Evolutionary conservation across 2,888 invertebrate genomes (phyloP).

Genomic region (Congeria kusceri): DNA sequence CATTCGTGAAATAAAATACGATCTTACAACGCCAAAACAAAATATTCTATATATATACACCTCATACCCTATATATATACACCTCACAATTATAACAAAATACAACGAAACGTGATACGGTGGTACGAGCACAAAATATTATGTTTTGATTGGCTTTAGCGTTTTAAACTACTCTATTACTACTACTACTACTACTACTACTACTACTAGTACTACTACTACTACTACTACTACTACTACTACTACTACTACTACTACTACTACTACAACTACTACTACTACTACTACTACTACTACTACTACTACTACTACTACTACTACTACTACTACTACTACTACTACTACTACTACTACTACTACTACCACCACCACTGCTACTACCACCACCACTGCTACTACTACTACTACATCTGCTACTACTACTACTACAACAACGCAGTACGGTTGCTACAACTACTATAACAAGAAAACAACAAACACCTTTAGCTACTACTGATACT

Average conservation of each 20-base stretch:
- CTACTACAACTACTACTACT: conserved; percentile 10
- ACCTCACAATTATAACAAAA: too few species aligned
- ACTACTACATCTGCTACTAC: too few species aligned
- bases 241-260: conserved; percentile 9
- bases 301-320: conserved; percentile 15
- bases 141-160: too few species aligned
- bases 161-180: too few species aligned
- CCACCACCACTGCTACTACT: too few species aligned
- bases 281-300: conserved; percentile 7
- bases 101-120: too few species aligned
- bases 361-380: background rate
- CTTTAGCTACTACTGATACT: too few species aligned
- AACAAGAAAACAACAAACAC: too few species aligned
- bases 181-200: background rate
- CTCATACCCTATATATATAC: background rate
- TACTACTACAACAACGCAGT: too few species aligned
- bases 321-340: conserved; percentile 17
- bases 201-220: conserved; percentile 1
- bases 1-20: background rate
- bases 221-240: background rate
- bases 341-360: conserved; percentile 17
- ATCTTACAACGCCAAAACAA: too few species aligned
- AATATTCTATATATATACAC: background rate
- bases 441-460: too few species aligned
- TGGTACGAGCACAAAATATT: too few species aligned